Percentiles rank a stretch among this genome's conserved stretches.
Conservation (phyloP, 1,140 invertebrate genomes). For the Drosophila nigrodunni region DNA sequence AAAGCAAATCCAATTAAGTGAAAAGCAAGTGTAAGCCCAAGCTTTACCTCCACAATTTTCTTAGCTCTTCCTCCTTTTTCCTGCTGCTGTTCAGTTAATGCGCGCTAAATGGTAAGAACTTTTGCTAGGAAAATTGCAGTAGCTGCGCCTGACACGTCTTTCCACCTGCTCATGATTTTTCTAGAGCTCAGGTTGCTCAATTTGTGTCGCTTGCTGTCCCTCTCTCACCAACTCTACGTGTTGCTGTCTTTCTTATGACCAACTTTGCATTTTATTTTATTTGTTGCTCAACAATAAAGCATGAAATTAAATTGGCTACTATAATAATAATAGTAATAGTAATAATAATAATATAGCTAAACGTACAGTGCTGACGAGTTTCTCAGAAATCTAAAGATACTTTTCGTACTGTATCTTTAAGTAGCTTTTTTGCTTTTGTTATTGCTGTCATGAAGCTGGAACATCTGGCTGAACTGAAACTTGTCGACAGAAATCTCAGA, state of each 20-base stretch:
- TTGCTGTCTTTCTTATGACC: constrained; percentile 1
- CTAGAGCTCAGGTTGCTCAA: not conserved
- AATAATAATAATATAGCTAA: constrained; percentile 61
- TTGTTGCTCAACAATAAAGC: constrained; percentile 36
- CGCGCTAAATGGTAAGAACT: constrained; percentile 52
- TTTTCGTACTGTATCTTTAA: not conserved
- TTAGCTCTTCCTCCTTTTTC: not conserved
- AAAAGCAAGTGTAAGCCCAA: constrained; percentile 80
- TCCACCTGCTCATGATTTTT: constrained; percentile 38
- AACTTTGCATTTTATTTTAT: constrained; percentile 26
- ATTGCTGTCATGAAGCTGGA: constrained; percentile 18
- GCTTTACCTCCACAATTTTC: constrained; percentile 43
- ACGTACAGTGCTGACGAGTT: constrained; percentile 15
- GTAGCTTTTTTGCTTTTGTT: constrained; percentile 11
- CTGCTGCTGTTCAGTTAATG: constrained; percentile 50
- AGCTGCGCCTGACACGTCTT: constrained; percentile 27
- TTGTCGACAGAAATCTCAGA: constrained; percentile 15
- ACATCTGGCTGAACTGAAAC: constrained; percentile 19
- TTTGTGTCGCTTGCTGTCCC: not conserved
- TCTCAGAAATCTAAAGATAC: constrained; percentile 35
- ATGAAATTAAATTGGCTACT: constrained; percentile 72
- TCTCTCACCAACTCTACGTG: not conserved
- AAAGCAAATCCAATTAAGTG: constrained; percentile 81
- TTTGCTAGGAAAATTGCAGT: constrained; percentile 38
- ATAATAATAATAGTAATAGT: constrained; percentile 43